Conservation (phyloP, 2,113 vertebrate species). For the Setophaga coronata region DNA sequence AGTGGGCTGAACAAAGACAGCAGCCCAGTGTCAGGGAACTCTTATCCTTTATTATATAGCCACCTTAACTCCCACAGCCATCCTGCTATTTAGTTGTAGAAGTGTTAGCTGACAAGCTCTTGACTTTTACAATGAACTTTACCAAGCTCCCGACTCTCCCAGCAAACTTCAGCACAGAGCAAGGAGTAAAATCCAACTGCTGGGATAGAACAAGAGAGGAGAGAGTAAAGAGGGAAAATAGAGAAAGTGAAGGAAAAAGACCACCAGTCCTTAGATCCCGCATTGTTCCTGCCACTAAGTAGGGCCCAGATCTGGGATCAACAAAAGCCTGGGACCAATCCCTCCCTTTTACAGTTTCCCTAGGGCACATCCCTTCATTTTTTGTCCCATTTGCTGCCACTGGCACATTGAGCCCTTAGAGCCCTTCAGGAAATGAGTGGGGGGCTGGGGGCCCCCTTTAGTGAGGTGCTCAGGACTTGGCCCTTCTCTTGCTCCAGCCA, state of each 20-base stretch:
- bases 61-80: neutral
- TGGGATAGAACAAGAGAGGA: neutral
- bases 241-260: neutral
- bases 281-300: neutral
- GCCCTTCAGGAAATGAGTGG: neutral
- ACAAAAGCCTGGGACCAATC: rapidly evolving
- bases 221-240: neutral
- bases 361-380: neutral
- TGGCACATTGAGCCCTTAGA: rapidly evolving
- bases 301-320: rapidly evolving
- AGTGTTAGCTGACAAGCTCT: neutral
- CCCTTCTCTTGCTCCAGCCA: neutral
- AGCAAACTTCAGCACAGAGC: neutral
- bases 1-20: neutral
- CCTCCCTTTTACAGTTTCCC: neutral
- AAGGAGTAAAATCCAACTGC: neutral
- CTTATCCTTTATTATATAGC: neutral
- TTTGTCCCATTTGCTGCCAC: rapidly evolving
- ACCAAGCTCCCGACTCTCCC: neutral
- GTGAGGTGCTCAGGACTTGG: too few species aligned
- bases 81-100: neutral
- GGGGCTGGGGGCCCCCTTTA: neutral
- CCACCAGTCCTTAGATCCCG: neutral
- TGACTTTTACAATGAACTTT: neutral
- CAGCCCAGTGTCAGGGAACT: neutral